Percentiles rank a stretch among this genome's conserved stretches.
phyloP scores from a whole-genome alignment of 2,888 invertebrate species.

The Xanthorhoe designata region DNA sequence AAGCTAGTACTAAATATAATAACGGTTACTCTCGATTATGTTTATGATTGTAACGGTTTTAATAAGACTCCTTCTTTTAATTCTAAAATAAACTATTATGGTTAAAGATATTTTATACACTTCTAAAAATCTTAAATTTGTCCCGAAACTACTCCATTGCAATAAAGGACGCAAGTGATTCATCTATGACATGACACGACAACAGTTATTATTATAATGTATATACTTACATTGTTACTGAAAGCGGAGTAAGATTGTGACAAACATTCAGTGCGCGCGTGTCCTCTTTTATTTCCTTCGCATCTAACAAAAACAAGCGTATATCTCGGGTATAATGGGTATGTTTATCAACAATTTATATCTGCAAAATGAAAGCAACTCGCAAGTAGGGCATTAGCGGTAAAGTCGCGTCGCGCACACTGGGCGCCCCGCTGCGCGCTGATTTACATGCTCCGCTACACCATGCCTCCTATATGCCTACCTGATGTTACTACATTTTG shows the following conservation, averaged over 20 bases:
- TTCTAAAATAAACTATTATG: no score
- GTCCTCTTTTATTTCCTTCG: conserved; percentile 37
- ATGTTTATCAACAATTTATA: conserved; percentile 46
- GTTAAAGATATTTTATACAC: no score
- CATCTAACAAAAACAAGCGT: conserved; percentile 41
- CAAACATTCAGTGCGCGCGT: conserved; percentile 30
- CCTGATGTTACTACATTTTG: conserved; percentile 13
- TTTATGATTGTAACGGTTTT: no score
- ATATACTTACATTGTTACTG: conserved; percentile 4
- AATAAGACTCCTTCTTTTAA: no score
- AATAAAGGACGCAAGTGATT: neutral
- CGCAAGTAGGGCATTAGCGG: conserved; percentile 40
- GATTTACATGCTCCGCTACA: conserved; percentile 52
- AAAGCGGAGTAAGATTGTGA: conserved; percentile 25
- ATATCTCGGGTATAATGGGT: conserved; percentile 43
- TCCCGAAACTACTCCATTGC: neutral
- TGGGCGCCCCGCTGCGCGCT: conserved; percentile 52
- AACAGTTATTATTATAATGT: conserved; percentile 12
- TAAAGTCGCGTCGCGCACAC: conserved; percentile 51
- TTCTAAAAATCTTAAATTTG: neutral
- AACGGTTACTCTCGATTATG: no score
- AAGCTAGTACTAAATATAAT: no score
- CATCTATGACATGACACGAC: conserved; percentile 1
- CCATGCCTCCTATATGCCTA: conserved; percentile 3
- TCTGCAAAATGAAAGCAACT: conserved; percentile 44